These are phyloP conservation scores for Isurus oxyrinchus DNA, from an alignment of 2,113 vertebrate species.

Conservation along the genomic window DNA sequence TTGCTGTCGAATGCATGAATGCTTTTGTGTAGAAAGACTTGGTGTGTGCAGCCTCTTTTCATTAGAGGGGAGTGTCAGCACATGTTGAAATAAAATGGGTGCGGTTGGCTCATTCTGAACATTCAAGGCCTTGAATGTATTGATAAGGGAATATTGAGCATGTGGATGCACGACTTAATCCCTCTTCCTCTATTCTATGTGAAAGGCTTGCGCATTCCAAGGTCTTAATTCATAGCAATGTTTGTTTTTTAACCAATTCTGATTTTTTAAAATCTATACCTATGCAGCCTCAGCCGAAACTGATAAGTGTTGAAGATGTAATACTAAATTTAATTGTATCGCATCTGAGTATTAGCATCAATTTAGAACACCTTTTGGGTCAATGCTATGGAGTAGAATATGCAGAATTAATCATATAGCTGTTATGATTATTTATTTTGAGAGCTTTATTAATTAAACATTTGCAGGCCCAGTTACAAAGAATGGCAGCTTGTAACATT, in stretches of 20 bases:
- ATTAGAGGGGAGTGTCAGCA: not conserved
- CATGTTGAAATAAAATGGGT: not conserved
- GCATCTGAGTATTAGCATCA: not conserved
- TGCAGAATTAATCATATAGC: not conserved
- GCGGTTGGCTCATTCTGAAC: not conserved
- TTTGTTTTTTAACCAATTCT: not conserved
- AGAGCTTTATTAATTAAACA: not conserved
- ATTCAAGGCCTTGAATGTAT: not conserved
- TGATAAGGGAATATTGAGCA: not conserved
- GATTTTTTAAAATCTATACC: not conserved
- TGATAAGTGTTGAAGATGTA: not conserved
- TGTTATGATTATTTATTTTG: not conserved
- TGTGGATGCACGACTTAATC: not conserved
- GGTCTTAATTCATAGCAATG: not conserved
- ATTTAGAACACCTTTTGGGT: not conserved
- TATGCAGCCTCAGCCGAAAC: constrained; percentile 1
- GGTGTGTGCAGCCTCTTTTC: not conserved
- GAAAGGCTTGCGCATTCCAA: constrained; percentile 27
- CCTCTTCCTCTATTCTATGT: not conserved
- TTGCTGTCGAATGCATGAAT: constrained; percentile 29
- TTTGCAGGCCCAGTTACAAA: not conserved
- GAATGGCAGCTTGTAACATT: not conserved
- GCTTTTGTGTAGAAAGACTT: not conserved
- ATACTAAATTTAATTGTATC: not conserved
- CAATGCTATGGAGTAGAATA: not conserved